A percentile compares a stretch with the other conserved stretches of the same genome.
phyloP scores from a whole-genome alignment of 2,113 vertebrate species.

The Xyliphius kryptos region DNA sequence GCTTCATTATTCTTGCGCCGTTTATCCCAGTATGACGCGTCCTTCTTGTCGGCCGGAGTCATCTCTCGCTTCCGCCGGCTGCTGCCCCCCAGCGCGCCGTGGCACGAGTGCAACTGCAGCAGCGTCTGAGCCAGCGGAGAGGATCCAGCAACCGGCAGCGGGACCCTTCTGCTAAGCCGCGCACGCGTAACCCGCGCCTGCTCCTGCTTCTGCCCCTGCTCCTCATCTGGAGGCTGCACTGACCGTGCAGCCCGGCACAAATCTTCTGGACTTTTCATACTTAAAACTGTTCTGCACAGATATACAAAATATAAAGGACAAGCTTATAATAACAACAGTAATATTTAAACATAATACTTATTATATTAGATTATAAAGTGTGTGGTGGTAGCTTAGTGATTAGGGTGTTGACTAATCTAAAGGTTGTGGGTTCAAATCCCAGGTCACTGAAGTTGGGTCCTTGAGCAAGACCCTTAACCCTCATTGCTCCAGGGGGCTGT shows the following conservation, averaged over 20 bases:
- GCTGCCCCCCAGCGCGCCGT: slow-evolving; percentile 3
- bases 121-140: slow-evolving; percentile 29
- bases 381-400: no score
- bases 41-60: slow-evolving; percentile 54
- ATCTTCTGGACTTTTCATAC: slow-evolving; percentile 7
- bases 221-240: slow-evolving; percentile 16
- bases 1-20: slow-evolving; percentile 66
- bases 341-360: no score
- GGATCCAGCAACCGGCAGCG: slow-evolving; percentile 1
- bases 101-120: slow-evolving; percentile 24
- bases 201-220: no score
- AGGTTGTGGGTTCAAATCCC: no score
- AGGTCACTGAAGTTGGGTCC: no score
- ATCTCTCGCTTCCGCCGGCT: slow-evolving; percentile 57
- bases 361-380: no score
- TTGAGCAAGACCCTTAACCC: no score
- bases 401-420: no score
- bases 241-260: slow-evolving; percentile 35
- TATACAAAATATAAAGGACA: no score
- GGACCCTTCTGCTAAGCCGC: background rate
- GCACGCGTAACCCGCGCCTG: no score
- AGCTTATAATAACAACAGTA: no score
- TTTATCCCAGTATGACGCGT: slow-evolving; percentile 64
- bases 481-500: no score
- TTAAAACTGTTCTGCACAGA: slow-evolving; percentile 40